phyloP scores from a whole-genome alignment of 2,888 invertebrate species.

The Drosophila yooni region DNA sequence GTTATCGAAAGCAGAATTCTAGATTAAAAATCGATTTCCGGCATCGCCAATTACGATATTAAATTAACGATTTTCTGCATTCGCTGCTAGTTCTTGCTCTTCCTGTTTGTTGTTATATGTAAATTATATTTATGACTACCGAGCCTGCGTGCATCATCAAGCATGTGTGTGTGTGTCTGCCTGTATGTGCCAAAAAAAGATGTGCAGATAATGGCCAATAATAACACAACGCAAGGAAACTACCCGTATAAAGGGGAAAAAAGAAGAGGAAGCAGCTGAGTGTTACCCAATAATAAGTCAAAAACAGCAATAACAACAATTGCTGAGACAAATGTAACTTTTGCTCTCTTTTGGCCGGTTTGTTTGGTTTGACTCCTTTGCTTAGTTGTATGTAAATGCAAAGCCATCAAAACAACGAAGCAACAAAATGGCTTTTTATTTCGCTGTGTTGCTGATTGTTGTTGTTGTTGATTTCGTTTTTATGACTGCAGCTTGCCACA shows the following conservation, averaged over 20 bases:
- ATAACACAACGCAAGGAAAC: slow-evolving; percentile 31
- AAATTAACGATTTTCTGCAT: not conserved
- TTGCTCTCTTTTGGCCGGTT: slow-evolving; percentile 17
- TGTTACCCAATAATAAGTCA: slow-evolving; percentile 7
- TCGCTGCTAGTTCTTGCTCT: not conserved
- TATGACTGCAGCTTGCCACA: slow-evolving; percentile 14
- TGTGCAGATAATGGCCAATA: slow-evolving; percentile 41
- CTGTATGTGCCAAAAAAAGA: not conserved
- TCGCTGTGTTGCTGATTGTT: slow-evolving; percentile 19
- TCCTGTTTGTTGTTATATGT: not conserved
- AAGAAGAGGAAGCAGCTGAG: not conserved
- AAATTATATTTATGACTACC: slow-evolving; percentile 1
- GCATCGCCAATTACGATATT: not conserved
- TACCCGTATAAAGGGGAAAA: slow-evolving; percentile 11
- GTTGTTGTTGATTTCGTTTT: slow-evolving; percentile 15
- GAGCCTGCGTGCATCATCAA: slow-evolving; percentile 1
- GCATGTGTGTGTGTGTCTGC: not conserved
- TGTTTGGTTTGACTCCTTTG: slow-evolving; percentile 27
- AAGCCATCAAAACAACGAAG: slow-evolving; percentile 42
- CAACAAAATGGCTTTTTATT: slow-evolving; percentile 48
- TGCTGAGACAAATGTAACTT: slow-evolving; percentile 19
- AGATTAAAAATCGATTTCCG: not conserved
- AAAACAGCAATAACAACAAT: slow-evolving; percentile 2
- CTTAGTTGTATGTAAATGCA: slow-evolving; percentile 45
- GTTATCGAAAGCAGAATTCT: not conserved